These are phyloP conservation scores for Sebastes hubbsi DNA, from an alignment of 2,797 vertebrate genomes.

Conservation along the genomic window DNA sequence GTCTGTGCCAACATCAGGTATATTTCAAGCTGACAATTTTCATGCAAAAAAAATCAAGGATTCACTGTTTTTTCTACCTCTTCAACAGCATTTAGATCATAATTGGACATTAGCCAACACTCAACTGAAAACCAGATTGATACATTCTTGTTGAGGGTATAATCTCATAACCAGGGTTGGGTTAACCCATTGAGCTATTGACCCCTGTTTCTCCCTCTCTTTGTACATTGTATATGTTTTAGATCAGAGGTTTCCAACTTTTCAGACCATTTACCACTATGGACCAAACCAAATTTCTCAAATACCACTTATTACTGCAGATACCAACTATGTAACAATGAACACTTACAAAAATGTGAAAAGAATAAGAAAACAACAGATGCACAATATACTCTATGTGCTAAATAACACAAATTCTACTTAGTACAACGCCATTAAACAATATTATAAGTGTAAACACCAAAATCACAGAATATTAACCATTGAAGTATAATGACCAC, in stretches of 20 bases:
- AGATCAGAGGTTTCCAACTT: background rate
- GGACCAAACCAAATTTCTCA: background rate
- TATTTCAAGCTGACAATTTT: background rate
- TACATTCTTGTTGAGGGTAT: background rate
- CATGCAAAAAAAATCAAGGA: background rate
- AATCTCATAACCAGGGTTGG: background rate
- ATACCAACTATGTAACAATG: background rate
- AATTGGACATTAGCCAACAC: background rate
- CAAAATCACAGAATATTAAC: too few species aligned
- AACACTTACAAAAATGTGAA: too few species aligned
- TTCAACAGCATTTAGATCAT: background rate
- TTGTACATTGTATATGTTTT: background rate
- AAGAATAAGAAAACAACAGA: too few species aligned
- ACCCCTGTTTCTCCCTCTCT: background rate
- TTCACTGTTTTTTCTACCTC: background rate
- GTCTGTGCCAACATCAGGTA: background rate
- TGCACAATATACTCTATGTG: too few species aligned
- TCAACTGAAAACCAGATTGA: background rate
- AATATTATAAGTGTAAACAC: too few species aligned
- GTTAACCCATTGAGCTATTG: background rate
- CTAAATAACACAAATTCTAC: too few species aligned
- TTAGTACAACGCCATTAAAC: too few species aligned
- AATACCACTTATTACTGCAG: background rate
- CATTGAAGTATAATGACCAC: too few species aligned
- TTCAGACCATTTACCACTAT: background rate